phyloP scores from a whole-genome alignment of 2,888 invertebrate genomes.

The Parnassius orleans region DNA sequence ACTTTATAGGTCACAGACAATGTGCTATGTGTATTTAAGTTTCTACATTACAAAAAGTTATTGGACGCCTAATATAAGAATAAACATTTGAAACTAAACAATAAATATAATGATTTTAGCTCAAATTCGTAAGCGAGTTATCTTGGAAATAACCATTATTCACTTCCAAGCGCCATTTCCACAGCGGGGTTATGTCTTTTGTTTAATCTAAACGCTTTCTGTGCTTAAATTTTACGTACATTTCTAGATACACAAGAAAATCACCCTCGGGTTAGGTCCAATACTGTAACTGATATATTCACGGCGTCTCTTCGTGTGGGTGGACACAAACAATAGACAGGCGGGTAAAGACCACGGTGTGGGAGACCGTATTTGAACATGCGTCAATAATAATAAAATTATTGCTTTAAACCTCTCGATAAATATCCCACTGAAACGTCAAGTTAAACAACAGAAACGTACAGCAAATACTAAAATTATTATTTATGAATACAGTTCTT shows the following conservation, averaged over 20 bases:
- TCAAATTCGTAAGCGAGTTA: background rate
- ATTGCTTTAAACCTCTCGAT: constrained; percentile 26
- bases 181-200: background rate
- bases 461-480: constrained; percentile 22
- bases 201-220: constrained; percentile 23
- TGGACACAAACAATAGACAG: constrained; percentile 28
- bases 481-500: constrained; percentile 15
- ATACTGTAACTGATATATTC: constrained; percentile 28
- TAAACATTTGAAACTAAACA: no score
- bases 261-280: constrained; percentile 25
- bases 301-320: constrained; percentile 23
- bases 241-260: constrained; percentile 24
- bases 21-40: no score
- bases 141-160: constrained; percentile 8
- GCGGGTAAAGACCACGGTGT: constrained; percentile 28
- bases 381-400: constrained; percentile 29
- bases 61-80: no score
- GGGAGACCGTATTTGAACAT: constrained; percentile 28
- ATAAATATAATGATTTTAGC: no score
- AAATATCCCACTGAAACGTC: constrained; percentile 28
- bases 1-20: no score
- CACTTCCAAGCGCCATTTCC: constrained; percentile 5
- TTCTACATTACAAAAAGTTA: no score
- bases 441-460: constrained; percentile 24
- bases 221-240: constrained; percentile 20